Evolutionary conservation across 2,797 vertebrate species (phyloP), one percentile per base, ranked within the genome.

Genomic region (Gadopsis bispinosus): DNA sequence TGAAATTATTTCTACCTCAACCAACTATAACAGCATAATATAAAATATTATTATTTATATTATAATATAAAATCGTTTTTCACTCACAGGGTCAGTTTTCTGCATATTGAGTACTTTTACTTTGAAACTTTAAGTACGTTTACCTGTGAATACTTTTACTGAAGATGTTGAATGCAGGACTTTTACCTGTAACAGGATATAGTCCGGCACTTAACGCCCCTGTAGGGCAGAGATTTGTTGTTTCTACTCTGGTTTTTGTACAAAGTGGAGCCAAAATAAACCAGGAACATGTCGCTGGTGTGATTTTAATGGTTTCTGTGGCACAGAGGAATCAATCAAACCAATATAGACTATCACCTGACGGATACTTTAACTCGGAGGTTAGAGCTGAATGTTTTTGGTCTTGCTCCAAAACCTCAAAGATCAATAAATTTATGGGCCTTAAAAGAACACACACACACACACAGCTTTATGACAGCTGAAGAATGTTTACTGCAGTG

Each of bases 401-500:
- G 47, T 33, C 50, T 35, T 0, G 6, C n/a, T 37, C 2, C n/a
- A 55, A 35, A 60, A 43, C 62, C 54, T 69, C 73, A 76, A 60
- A 37, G 65, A 76, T 69, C 56, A 20, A n/a, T 45, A 39, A 39
- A 12, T 0, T 20, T 39, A 41, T 59, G 43, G 47, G 12, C 35
- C 47, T 16, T 20, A 26, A 45, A 63, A 62, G 22, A 7, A 47
- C 47, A 26, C 48, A 17, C 39, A 67, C 61, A 31, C 37, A 16
- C 39, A 54, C 17, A 16, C 47, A 51, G 11, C 2, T 48, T 69
- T 53, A 75, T 63, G 45, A 68, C 5, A 2, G 2, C 20, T 33
- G n/a, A 77, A 74, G 78, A 65, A 63, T 83, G 74, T 88, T 86
- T 80, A 86, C 60, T 69, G 81, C 61, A 1, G 45, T 4, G 20